phyloP scores from a whole-genome alignment of 2,888 invertebrate genomes.

The Heliconius ismenius region DNA sequence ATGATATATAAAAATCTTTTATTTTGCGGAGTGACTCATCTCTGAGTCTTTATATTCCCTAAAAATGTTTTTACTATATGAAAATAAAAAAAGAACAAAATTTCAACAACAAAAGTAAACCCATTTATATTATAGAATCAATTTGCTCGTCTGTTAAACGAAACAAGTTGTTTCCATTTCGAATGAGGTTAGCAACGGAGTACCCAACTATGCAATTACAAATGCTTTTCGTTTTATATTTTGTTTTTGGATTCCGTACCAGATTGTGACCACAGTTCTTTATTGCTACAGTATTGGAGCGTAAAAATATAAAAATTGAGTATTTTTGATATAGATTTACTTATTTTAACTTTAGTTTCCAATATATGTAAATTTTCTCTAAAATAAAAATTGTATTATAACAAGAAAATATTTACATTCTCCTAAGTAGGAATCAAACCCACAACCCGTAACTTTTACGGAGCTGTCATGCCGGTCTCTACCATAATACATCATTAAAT shows the following conservation, averaged over 20 bases:
- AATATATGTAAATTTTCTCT: too few species aligned
- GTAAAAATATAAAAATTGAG: background rate
- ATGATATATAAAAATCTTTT: background rate
- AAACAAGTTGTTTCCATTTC: conserved; percentile 16
- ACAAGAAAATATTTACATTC: background rate
- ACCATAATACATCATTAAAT: background rate
- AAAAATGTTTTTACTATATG: background rate
- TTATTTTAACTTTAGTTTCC: too few species aligned
- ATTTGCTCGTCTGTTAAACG: conserved; percentile 16
- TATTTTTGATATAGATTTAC: background rate
- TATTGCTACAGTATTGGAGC: background rate
- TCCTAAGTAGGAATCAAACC: background rate
- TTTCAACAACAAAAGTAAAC: conserved; percentile 3
- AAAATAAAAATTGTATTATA: too few species aligned
- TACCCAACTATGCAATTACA: conserved; percentile 8
- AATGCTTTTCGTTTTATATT: conserved; percentile 2
- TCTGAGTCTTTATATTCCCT: background rate
- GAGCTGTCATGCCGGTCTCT: background rate
- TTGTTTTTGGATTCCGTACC: conserved; percentile 8
- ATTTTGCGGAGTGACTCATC: background rate
- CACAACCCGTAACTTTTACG: background rate
- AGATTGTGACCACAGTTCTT: background rate
- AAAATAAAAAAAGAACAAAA: background rate
- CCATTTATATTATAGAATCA: conserved; percentile 14
- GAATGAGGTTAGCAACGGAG: conserved; percentile 19